Evolutionary conservation across 2,888 invertebrate species (phyloP), one percentile per base, ranked within the genome.

Genomic region (Aromia moschata): DNA sequence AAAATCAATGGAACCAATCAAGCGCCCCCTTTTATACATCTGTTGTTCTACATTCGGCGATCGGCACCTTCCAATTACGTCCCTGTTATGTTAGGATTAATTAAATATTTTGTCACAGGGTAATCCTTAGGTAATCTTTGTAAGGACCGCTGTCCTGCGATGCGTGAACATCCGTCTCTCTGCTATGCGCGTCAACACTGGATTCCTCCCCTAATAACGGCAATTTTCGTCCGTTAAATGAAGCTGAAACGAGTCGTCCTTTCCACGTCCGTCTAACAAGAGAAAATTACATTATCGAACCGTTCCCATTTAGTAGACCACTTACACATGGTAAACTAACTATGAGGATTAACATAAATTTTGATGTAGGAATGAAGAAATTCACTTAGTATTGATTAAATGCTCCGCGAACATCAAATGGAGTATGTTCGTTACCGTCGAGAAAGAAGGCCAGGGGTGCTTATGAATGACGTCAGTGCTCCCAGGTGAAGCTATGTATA

Each of bases 211-310:
- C 38, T 43, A 43, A 17, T 43, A 43, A 43, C 12, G 43, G 17
- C 15, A 43, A 43, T 43, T 43, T 15, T 16, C 43, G 10, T 20
- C 18, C 12, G 15, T 18, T 17, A 43, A 20, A 43, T 18, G 43
- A 43, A 18, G 11, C 43, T 43, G 43, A 43, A 43, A 43, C 18
- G 18, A 12, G 43, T 43, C 43, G 43, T 43, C 43, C 41, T 20
- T 43, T 43, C 20, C 18, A 18, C 5, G 43, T 5, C 16, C 43
- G 20, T 18, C 20, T 43, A 43, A 20, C 43, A 18, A 12, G 43
- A 10, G 43, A 18, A 43, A 43, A 43, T 43, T 43, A 20, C 43
- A 18, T 43, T 18, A 43, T 43, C 9, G 18, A 43, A 43, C 18
- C 4, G 25, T 43, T 12, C 11, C 12, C 18, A 43, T 43, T 43